phyloP scores from a whole-genome alignment of 2,888 invertebrate genomes.

The Machimus atricapillus region DNA sequence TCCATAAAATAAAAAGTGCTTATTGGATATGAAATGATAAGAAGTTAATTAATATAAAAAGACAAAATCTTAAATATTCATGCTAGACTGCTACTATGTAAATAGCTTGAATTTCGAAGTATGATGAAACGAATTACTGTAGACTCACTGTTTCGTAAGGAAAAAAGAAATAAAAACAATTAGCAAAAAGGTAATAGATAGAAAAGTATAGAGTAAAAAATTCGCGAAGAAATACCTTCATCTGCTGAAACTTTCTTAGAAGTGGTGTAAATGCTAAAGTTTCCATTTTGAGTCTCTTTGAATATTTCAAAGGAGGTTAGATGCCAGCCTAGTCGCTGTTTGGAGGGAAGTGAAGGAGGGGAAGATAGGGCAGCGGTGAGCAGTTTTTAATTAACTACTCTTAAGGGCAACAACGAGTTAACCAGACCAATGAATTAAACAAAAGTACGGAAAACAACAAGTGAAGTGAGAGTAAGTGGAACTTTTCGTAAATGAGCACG shows the following conservation, averaged over 20 bases:
- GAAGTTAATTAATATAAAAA: neutral
- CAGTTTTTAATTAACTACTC: constrained; percentile 22
- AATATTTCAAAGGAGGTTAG: neutral
- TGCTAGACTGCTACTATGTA: neutral
- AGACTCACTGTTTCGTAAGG: neutral
- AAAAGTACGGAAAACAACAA: constrained; percentile 18
- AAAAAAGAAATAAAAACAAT: neutral
- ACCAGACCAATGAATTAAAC: constrained; percentile 28
- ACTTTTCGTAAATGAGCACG: constrained; percentile 13
- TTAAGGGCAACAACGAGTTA: constrained; percentile 15
- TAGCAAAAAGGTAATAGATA: neutral
- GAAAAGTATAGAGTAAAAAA: neutral
- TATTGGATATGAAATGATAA: no score
- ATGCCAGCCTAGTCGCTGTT: neutral
- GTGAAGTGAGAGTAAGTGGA: constrained; percentile 23
- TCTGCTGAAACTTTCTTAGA: neutral
- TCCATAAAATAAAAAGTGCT: no score
- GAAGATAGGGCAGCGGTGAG: neutral
- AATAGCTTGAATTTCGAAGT: neutral
- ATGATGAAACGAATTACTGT: neutral
- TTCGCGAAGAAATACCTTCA: neutral
- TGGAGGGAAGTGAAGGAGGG: no score
- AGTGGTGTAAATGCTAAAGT: constrained; percentile 16
- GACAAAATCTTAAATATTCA: neutral
- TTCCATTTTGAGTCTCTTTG: constrained; percentile 6